Evolutionary conservation across 1,140 invertebrate species (phyloP), one percentile per base, ranked within the genome.

Genomic region (Hypsibius dujardini): DNA sequence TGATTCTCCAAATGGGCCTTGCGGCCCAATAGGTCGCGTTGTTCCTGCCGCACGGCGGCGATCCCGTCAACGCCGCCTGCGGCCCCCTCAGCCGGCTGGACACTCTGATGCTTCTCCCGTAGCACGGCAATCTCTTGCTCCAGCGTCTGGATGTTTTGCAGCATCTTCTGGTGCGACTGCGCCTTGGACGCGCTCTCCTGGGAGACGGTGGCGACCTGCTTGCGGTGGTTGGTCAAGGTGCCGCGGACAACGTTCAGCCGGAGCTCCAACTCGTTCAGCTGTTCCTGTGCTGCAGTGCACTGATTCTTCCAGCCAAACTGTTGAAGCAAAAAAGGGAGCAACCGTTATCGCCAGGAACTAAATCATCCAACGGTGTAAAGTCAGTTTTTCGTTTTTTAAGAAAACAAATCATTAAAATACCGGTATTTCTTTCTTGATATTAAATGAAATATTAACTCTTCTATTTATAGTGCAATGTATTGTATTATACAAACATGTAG

Each of bases 231-330:
- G 12, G 12, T 3, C 7, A 67, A 42, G 7, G 62, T 67, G 7
- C 62, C 62, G 12, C 42, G 12, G 7, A 3, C 42, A 7, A 67
- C 42, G 62, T 67, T 67, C 62, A 67, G 7, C 3, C 42, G 7
- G 3, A 12, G 62, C 7, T 67, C 42, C 3, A 67, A 42, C 7
- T 67, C 62, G 3, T 7, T 42, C 62, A 67, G 62, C 3, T 67
- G 12, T 67, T 42, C 12, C 62, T 67, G 7, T 14, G 62, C 62
- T 42, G 62, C 62, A 12, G 7, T 7, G 45, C 62, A 67, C 62
- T 67, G 62, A 42, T 67, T 67, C 42, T 67, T 67, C 62, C 62
- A 67, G 7, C 62, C 62, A 42, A 67, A 67, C 62, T 67, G 12
- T 7, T n/a, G n/a, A n/a, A n/a, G n/a, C n/a, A n/a, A n/a, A n/a